Percentiles rank a stretch among this genome's conserved stretches.
Evolutionary conservation across 2,888 invertebrate species (phyloP).

Genomic region (Xestobium rufovillosum): DNA sequence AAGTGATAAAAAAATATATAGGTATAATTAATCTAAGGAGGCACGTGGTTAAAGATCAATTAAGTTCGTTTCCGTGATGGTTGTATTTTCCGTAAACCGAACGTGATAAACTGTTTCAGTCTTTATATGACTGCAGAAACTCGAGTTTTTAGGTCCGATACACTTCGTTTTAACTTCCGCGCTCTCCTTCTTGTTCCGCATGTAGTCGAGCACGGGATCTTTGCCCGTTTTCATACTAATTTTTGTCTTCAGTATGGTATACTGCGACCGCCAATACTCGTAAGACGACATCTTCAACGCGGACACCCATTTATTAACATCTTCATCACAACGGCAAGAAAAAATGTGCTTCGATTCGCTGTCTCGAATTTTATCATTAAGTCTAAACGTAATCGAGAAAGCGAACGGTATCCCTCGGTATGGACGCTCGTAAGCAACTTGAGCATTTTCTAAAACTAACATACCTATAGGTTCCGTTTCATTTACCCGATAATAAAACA

Average conservation of each 20-base stretch:
- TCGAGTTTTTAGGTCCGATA: slow-evolving; percentile 29
- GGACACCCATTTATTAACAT: slow-evolving; percentile 64
- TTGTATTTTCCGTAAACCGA: slow-evolving; percentile 23
- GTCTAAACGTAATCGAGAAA: slow-evolving; percentile 59
- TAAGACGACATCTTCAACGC: slow-evolving; percentile 63
- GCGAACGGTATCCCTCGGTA: slow-evolving; percentile 60
- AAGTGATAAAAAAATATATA: too few species aligned
- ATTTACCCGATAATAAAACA: slow-evolving; percentile 71
- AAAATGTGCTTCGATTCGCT: slow-evolving; percentile 54
- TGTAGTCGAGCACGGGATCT: slow-evolving; percentile 42
- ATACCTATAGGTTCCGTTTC: slow-evolving; percentile 61
- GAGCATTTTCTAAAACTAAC: slow-evolving; percentile 65
- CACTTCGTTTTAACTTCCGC: slow-evolving; percentile 26
- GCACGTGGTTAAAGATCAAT: slow-evolving; percentile 30
- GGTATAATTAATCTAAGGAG: too few species aligned
- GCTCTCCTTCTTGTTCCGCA: slow-evolving; percentile 31
- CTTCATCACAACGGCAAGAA: slow-evolving; percentile 61
- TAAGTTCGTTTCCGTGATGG: slow-evolving; percentile 26
- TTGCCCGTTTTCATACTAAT: slow-evolving; percentile 61
- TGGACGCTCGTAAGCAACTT: slow-evolving; percentile 60
- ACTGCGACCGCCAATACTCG: slow-evolving; percentile 58
- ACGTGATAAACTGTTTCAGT: slow-evolving; percentile 25
- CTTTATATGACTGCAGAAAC: slow-evolving; percentile 36
- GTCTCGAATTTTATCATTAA: slow-evolving; percentile 52
- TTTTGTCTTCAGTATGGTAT: slow-evolving; percentile 58